Evolutionary conservation across 2,113 vertebrate genomes (phyloP).

Genomic region (Callipepla californica): DNA sequence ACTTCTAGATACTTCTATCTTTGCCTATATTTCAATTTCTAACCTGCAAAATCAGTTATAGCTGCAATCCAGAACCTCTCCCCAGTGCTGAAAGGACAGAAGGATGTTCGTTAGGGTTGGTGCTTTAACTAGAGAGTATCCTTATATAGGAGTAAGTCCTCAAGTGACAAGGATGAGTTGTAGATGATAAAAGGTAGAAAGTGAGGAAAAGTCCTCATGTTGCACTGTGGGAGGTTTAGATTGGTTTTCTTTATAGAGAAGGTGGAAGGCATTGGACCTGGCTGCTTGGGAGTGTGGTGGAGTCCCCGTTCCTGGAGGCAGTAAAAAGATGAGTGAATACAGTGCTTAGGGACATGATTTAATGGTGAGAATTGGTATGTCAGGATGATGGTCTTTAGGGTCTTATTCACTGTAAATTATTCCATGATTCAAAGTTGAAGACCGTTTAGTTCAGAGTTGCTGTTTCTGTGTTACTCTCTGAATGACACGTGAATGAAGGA

Average conservation of each 20-base stretch:
- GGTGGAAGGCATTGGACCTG: neutral
- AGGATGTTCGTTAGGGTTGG: neutral
- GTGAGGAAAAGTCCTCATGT: neutral
- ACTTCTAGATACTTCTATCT: neutral
- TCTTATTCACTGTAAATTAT: neutral
- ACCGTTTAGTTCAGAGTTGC: fast-evolving
- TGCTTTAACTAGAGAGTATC: neutral
- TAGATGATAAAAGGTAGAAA: neutral
- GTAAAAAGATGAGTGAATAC: neutral
- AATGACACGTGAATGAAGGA: neutral
- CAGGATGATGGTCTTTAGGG: neutral
- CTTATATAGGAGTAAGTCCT: fast-evolving
- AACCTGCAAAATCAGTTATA: neutral
- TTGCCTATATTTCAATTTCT: neutral
- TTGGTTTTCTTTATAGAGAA: neutral
- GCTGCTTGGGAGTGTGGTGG: neutral
- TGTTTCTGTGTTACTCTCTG: neutral
- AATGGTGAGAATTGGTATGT: neutral
- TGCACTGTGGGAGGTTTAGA: neutral
- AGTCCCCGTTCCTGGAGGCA: neutral
- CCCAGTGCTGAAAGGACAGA: fast-evolving
- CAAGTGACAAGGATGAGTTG: neutral
- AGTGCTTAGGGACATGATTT: neutral
- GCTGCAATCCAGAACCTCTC: fast-evolving
- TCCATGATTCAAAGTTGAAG: neutral